Evolutionary conservation across 2,113 vertebrate genomes (phyloP), one percentile per base, ranked within the genome.

Genomic region (Odontesthes bonariensis): DNA sequence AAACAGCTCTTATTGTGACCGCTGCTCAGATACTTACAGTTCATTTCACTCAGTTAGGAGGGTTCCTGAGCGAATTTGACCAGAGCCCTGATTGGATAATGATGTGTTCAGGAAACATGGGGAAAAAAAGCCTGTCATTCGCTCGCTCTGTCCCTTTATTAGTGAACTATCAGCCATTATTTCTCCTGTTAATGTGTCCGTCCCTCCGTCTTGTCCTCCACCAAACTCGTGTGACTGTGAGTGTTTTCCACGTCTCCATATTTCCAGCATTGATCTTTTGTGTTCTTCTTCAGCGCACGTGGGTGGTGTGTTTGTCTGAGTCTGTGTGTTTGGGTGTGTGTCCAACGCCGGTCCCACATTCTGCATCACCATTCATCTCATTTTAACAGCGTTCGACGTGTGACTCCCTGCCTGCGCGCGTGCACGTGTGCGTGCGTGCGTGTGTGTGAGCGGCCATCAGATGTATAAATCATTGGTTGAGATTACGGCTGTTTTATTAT

Each of bases 401-500:
- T 81, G 86, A 77, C 73, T 80, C 46, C 54, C 53, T 56, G 74
- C 65, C 76, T 82, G 85, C 83, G 85, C 81, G 84, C 81, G 59
- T 81, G 85, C 79, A 10, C 35, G 88, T 85, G 85, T 77, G 88
- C 82, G 79, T 76, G 86, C 77, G n/a, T n/a, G n/a, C 35, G 88
- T 85, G 85, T 77, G 88, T 83, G 79, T 76, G 86, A 75, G 68
- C 51, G 56, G 64, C 88, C 89, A 89, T 93, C 91, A 92, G 86
- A 92, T 92, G 89, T 91, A 94, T 95, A 93, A 94, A 94, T 94
- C 94, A 94, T 84, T 82, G 91, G 86, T 88, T 65, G 83, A 89
- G 92, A 94, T 94, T 93, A 93, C 87, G 84, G 86, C 89, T 93
- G 86, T 93, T 95, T 94, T 93, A 95, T 94, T 95, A 94, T 95